Evolutionary conservation across 2,113 vertebrate species (phyloP).

Genomic region (Bubo scandiacus): DNA sequence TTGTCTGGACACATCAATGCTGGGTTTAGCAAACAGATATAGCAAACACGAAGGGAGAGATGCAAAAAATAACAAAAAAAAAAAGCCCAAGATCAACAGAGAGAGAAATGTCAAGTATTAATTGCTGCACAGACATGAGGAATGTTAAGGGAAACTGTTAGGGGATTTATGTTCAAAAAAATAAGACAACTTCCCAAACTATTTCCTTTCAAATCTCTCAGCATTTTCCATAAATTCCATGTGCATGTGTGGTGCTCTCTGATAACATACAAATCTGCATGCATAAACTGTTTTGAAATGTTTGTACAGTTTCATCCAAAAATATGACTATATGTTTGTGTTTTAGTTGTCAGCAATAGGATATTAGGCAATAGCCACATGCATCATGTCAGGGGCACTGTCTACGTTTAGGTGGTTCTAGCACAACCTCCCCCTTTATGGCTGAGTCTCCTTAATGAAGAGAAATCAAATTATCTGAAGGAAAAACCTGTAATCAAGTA

Average conservation of each 20-base stretch:
- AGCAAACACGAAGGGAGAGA: background rate
- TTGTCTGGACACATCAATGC: background rate
- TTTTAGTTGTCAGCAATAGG: constrained; percentile 33
- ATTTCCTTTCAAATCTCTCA: constrained; percentile 60
- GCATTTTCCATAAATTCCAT: constrained; percentile 61
- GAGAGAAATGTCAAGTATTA: constrained; percentile 8
- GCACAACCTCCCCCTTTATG: background rate
- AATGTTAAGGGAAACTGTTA: constrained; percentile 56
- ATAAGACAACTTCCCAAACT: constrained; percentile 47
- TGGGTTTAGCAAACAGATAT: background rate
- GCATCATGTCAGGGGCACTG: constrained; percentile 42
- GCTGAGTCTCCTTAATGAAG: background rate
- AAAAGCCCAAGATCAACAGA: background rate
- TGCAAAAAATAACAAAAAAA: background rate
- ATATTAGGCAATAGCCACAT: constrained; percentile 45
- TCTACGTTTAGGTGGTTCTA: background rate
- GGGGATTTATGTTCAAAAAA: constrained; percentile 50
- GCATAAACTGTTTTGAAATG: constrained; percentile 66
- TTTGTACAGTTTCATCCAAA: constrained; percentile 61
- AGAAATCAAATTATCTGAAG: background rate
- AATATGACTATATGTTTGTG: constrained; percentile 58
- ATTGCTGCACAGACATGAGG: background rate
- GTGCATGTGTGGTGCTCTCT: constrained; percentile 47
- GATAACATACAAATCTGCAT: constrained; percentile 59
- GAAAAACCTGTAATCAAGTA: background rate